Conservation (phyloP, 2,888 invertebrate species). For the Drosophila picticornis region DNA sequence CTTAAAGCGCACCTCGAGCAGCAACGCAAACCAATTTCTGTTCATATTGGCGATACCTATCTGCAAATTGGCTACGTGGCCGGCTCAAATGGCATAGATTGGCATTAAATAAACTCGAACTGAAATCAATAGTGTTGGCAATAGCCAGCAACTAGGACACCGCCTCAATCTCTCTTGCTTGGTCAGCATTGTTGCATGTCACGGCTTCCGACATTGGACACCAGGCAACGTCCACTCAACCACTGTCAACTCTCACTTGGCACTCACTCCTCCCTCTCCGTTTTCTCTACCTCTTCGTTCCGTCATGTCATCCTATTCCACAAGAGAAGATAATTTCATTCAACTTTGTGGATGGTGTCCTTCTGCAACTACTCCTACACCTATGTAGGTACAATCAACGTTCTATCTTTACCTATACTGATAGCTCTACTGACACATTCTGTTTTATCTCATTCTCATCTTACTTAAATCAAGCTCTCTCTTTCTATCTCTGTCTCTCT, state of each 20-base stretch:
- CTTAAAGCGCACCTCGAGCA: constrained; percentile 35
- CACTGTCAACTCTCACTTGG: constrained; percentile 39
- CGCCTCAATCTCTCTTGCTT: constrained; percentile 30
- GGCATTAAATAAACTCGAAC: constrained; percentile 63
- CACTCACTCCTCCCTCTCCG: constrained; percentile 8
- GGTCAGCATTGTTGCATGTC: constrained; percentile 69
- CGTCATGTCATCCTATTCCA: constrained; percentile 20
- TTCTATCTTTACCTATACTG: constrained; percentile 10
- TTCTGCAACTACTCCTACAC: constrained; percentile 5
- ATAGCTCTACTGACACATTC: constrained; percentile 50
- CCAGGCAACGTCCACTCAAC: constrained; percentile 45
- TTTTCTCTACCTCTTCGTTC: neutral
- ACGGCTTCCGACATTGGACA: constrained; percentile 63
- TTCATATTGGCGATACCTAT: constrained; percentile 36
- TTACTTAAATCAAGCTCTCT: neutral
- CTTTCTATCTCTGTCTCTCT: constrained; percentile 5
- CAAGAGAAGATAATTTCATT: constrained; percentile 64
- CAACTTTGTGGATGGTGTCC: constrained; percentile 42
- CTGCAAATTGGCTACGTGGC: constrained; percentile 74
- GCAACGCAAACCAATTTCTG: constrained; percentile 43
- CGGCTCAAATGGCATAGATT: constrained; percentile 59
- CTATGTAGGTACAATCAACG: constrained; percentile 10
- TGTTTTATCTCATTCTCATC: constrained; percentile 17
- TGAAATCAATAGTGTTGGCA: constrained; percentile 51
- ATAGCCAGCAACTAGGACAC: constrained; percentile 15